Base-by-base conservation (phyloP, 2,113 vertebrate species). In the Boleophthalmus pectinirostris region DNA sequence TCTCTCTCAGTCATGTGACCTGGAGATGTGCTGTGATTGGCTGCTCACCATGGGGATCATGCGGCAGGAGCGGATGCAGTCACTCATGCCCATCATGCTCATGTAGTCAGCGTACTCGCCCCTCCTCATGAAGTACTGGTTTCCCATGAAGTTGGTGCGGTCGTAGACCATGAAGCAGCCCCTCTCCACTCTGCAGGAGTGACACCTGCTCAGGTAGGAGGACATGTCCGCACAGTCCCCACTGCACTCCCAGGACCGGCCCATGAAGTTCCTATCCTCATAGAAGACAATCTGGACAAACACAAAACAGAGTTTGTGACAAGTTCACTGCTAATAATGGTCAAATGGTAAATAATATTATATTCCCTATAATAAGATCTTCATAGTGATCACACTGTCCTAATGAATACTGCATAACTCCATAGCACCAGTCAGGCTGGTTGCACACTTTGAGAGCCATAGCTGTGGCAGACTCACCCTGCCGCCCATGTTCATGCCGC, bases 81-180 rank as follows among this genome's bases (percentile, higher is more conserved):
- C 72, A 18, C 1, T 79, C 77, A 76, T 76, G 15, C 77, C 81
- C 56, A 80, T 71, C 78, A 77, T 78, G 72, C 66, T 80, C 65
- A 69, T 74, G 78, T 75, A 77, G 72, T 84, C 78, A 1, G 78
- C 23, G 57, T 80, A 84, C 51, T n/a, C n/a, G 23, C 79, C 82
- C 72, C 73, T 78, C 72, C 49, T 81, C 82, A 84, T 58, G 72
- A 84, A 75, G 69, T 60, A 81, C 79, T 84, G 82, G 82, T 84
- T 84, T 13, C 82, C 82, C 79, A 68, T 81, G 82, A 29, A 81
- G 72, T 84, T 84, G 75, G 72, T 45, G 54, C 82, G 78, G 54
- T 84, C 82, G 38, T 84, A 84, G 72, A 84, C 82, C 78, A 84
- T 70, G 73, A 84, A 75, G 72, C 82, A 84, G 73, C 82, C 82